Conservation (phyloP, 2,888 invertebrate genomes). For the Callyntrura sp. region DNA sequence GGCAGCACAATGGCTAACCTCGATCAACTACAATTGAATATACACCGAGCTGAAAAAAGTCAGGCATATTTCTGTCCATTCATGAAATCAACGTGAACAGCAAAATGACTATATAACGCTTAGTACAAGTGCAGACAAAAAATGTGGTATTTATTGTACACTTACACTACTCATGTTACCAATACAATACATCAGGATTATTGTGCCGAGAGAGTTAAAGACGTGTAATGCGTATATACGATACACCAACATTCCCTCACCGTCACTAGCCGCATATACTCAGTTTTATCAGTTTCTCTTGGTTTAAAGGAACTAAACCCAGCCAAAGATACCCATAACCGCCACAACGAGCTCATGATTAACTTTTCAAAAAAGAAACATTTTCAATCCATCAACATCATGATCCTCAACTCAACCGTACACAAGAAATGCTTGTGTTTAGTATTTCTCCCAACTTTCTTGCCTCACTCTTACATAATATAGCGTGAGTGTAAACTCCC, state of each 20-base stretch:
- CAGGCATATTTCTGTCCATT: too few species aligned
- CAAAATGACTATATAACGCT: too few species aligned
- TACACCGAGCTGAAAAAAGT: too few species aligned
- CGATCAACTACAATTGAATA: too few species aligned
- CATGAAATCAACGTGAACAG: too few species aligned
- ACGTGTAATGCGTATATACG: neutral
- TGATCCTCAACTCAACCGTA: constrained; percentile 6
- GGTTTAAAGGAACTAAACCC: neutral
- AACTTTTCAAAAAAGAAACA: neutral
- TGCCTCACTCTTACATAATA: neutral
- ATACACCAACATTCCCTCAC: neutral
- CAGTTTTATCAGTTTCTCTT: constrained; percentile 1
- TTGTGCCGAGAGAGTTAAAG: neutral
- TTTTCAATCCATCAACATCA: constrained; percentile 1
- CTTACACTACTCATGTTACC: too few species aligned
- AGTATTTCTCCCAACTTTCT: too few species aligned
- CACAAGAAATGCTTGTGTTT: neutral
- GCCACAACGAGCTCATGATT: constrained; percentile 6
- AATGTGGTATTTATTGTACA: too few species aligned
- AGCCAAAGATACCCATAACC: neutral
- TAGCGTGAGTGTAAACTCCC: neutral
- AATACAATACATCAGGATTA: too few species aligned
- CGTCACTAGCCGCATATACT: neutral
- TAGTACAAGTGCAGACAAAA: too few species aligned
- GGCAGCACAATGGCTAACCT: too few species aligned